A percentile compares a stretch with the other conserved stretches of the same genome.
phyloP scores from a whole-genome alignment of 2,113 vertebrate genomes.

The Mustela lutreola region DNA sequence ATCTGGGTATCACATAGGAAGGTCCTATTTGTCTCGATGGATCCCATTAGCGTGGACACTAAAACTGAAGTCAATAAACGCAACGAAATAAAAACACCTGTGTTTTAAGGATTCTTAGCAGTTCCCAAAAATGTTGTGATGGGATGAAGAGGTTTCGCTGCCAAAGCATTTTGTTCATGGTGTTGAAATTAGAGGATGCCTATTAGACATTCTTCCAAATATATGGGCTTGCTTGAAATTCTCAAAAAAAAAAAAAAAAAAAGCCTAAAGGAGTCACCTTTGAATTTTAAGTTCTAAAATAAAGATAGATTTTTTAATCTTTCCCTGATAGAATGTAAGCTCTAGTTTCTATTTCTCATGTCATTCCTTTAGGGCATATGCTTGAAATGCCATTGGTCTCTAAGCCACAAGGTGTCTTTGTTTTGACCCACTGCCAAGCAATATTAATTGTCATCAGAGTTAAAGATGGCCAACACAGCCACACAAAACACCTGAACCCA shows the following conservation, averaged over 20 bases:
- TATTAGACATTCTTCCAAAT: conserved; percentile 44
- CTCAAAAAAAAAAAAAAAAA: neutral
- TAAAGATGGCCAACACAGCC: neutral
- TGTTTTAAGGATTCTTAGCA: conserved; percentile 33
- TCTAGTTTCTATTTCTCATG: conserved; percentile 45
- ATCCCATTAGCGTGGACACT: neutral
- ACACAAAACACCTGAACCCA: neutral
- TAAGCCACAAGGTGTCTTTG: neutral
- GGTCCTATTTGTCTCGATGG: neutral
- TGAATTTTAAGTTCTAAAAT: conserved; percentile 56
- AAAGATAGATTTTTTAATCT: neutral
- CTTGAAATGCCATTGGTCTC: neutral
- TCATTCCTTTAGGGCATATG: neutral
- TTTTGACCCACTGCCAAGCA: conserved; percentile 4
- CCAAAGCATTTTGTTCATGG: conserved; percentile 5
- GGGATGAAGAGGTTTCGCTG: neutral
- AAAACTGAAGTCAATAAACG: conserved; percentile 19
- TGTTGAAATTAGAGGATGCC: conserved; percentile 9
- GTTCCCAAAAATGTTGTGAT: neutral
- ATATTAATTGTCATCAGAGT: conserved; percentile 33
- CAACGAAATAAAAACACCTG: neutral
- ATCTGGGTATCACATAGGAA: neutral
- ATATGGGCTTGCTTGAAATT: conserved; percentile 4
- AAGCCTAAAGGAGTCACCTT: neutral
- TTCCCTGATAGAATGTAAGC: conserved; percentile 30